Evolutionary conservation across 1,140 invertebrate genomes (phyloP).

Genomic region (Drosophila fuyamai): DNA sequence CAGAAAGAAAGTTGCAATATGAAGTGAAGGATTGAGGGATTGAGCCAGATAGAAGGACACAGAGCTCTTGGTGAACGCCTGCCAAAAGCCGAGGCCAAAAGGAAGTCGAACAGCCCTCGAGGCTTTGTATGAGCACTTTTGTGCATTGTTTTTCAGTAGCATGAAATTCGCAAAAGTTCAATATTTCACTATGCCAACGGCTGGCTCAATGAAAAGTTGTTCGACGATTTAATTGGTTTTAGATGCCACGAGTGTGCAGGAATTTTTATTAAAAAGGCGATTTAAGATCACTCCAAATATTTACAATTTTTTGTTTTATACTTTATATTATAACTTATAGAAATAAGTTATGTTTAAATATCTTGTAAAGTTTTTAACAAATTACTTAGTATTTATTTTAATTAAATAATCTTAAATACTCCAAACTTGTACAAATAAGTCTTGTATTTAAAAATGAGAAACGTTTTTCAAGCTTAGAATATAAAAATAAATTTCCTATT

Average conservation of each 20-base stretch:
- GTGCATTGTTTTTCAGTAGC: conserved; percentile 16
- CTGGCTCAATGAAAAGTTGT: conserved; percentile 7
- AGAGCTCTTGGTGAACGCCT: conserved; percentile 13
- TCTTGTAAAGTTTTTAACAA: too few relatives aligned
- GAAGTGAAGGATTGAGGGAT: conserved; percentile 33
- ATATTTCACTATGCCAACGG: conserved; percentile 13
- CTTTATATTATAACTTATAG: too few relatives aligned
- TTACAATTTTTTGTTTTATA: too few relatives aligned
- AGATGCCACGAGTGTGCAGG: too few relatives aligned
- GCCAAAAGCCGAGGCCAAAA: conserved; percentile 25
- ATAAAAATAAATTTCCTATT: too few relatives aligned
- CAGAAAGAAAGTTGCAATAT: conserved; percentile 55
- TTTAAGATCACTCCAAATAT: too few relatives aligned
- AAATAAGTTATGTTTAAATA: too few relatives aligned
- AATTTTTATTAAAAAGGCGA: background rate
- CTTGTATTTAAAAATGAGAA: too few relatives aligned
- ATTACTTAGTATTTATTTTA: too few relatives aligned
- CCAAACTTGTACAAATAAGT: too few relatives aligned
- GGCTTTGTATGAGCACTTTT: conserved; percentile 16
- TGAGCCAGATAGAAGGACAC: conserved; percentile 10
- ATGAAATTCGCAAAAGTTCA: conserved; percentile 29
- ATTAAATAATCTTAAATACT: too few relatives aligned
- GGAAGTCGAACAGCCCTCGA: conserved; percentile 44
- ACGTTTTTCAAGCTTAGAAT: too few relatives aligned
- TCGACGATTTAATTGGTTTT: conserved; percentile 18